Percentiles rank a stretch among this genome's conserved stretches.
Conservation (phyloP, 1,140 invertebrate genomes). For the Pachyrhynchus sulphureomaculatus region DNA sequence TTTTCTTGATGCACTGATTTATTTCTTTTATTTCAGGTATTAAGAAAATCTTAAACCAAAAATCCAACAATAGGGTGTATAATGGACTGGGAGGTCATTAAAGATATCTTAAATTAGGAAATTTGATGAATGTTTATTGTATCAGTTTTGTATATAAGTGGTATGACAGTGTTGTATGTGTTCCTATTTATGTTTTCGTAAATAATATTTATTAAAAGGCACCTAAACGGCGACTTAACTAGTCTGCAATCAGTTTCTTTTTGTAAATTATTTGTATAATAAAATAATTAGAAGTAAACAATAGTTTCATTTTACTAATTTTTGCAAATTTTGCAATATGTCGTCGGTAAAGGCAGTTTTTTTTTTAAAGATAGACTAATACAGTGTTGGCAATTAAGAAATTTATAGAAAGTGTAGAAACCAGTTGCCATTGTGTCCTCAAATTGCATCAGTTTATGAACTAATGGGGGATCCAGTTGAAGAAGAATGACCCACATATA, state of each 20-base stretch:
- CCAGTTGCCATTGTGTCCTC: too few relatives aligned
- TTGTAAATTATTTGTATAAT: conserved; percentile 30
- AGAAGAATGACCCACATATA: too few relatives aligned
- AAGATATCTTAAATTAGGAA: background rate
- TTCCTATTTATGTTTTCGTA: conserved; percentile 4
- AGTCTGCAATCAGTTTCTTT: background rate
- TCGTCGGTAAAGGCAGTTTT: too few relatives aligned
- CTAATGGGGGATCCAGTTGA: too few relatives aligned
- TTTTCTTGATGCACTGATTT: too few relatives aligned
- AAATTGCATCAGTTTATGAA: too few relatives aligned
- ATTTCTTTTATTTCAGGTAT: conserved; percentile 61
- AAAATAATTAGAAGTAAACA: background rate
- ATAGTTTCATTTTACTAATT: too few relatives aligned
- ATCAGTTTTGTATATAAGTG: conserved; percentile 11
- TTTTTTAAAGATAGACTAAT: too few relatives aligned
- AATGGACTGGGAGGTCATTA: conserved; percentile 63
- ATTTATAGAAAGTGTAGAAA: too few relatives aligned
- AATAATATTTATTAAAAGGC: conserved; percentile 19
- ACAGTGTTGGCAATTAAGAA: too few relatives aligned
- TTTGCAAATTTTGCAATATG: too few relatives aligned
- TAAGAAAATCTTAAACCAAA: conserved; percentile 67
- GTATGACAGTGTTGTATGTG: conserved; percentile 9
- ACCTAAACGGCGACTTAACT: conserved; percentile 1
- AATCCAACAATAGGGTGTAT: conserved; percentile 69
- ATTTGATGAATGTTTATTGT: background rate